phyloP scores from a whole-genome alignment of 2,888 invertebrate species.

The Sphaerophoria taeniata region DNA sequence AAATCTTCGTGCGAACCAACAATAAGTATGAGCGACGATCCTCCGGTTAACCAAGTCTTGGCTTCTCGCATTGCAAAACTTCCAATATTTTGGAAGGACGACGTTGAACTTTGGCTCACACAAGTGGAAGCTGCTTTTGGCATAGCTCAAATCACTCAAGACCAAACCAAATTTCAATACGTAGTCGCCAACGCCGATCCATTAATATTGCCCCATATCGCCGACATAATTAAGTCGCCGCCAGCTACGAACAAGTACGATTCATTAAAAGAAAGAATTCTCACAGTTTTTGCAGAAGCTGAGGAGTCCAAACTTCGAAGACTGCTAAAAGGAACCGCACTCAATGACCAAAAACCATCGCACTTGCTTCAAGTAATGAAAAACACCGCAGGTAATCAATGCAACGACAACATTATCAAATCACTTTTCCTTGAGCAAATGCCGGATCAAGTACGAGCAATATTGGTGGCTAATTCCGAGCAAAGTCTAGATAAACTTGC shows the following conservation, averaged over 20 bases:
- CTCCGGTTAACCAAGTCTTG: not conserved
- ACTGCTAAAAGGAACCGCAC: not conserved
- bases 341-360: not conserved
- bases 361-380: not conserved
- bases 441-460: not conserved
- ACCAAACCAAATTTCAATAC: not conserved
- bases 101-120: constrained; percentile 1
- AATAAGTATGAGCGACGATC: not conserved
- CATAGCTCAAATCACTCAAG: constrained; percentile 1
- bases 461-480: not conserved
- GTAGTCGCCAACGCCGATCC: not conserved
- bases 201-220: not conserved
- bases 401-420: not conserved
- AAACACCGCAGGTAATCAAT: not conserved
- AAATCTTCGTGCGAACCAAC: no score
- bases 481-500: not conserved
- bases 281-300: not conserved
- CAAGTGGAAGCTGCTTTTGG: not conserved
- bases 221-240: not conserved
- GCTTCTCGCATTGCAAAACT: not conserved
- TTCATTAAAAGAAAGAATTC: not conserved
- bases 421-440: not conserved
- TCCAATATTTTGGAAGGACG: not conserved
- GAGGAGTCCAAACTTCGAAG: not conserved
- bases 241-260: not conserved